Base-by-base conservation (phyloP, 2,797 vertebrate genomes). In the Chelmon rostratus region DNA sequence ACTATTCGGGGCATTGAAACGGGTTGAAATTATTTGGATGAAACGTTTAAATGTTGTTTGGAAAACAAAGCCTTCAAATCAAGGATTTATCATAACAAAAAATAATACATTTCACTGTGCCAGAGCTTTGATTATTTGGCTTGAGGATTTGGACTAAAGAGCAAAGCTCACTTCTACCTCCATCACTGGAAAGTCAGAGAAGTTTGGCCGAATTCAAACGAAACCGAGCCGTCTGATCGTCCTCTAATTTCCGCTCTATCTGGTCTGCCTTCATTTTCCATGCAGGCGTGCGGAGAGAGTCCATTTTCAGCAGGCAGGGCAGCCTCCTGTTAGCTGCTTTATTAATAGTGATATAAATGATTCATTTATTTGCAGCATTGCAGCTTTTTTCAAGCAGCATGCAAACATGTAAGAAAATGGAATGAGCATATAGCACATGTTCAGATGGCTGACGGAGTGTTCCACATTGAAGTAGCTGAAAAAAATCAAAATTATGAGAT, bases 41-140 rank as follows among this genome's bases (percentile, higher is more conserved):
- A 78, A 75, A 72, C 33, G 40, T 64, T 71, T 58, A 35, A 70
- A 35, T 73, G 53, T 44, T 75, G 52, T 63, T 68, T 76, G 44
- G 50, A 68, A 82, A 70, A 61, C 6, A 79, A 72, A 68, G 79
- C 21, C 56, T 44, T 73, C 38, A 68, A 81, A 73, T 62, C 35
- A 75, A 57, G 2, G 8, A 81, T 78, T 86, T 82, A 68, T 81
- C 47, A 68, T 67, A 71, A 82, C 52, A 81, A 37, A 59, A 49
- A 68, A 52, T 37, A 37, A 69, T 15, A 23, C 33, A 50, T 73
- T 42, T 77, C 16, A 50, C 15, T 66, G 12, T 79, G 83, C 77
- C 83, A 90, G 69, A 54, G 57, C 72, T 78, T 77, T 88, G 72
- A 88, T 87, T 89, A 81, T 81, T 86, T 85, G 80, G 83, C 80